These are phyloP conservation scores for Spilarctia lutea DNA, from an alignment of 2,888 invertebrate species.

Conservation along the genomic window DNA sequence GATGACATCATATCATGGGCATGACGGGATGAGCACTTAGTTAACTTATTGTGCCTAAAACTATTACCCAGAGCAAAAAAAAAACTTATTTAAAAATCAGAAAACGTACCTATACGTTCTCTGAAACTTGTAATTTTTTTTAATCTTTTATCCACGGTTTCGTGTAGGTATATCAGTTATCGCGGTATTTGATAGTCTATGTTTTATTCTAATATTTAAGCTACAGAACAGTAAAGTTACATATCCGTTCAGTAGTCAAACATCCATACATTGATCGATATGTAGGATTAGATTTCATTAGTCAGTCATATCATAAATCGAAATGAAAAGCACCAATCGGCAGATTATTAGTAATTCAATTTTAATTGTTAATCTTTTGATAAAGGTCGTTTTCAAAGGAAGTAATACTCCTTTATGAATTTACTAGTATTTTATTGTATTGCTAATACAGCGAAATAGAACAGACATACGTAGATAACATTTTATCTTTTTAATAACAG, in stretches of 20 bases:
- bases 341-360: too few species aligned
- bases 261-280: too few species aligned
- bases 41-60: slow-evolving; percentile 13
- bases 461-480: not conserved
- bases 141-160: too few species aligned
- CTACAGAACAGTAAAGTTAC: too few species aligned
- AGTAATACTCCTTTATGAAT: not conserved
- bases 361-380: not conserved
- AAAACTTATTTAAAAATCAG: too few species aligned
- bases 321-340: not conserved
- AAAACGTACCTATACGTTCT: too few species aligned
- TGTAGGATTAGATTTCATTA: not conserved
- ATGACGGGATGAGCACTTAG: slow-evolving; percentile 28
- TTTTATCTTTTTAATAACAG: slow-evolving; percentile 1
- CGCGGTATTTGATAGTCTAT: too few species aligned
- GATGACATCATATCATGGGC: slow-evolving; percentile 61
- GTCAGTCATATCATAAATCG: not conserved
- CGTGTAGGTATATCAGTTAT: too few species aligned
- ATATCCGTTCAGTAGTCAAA: too few species aligned
- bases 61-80: not conserved
- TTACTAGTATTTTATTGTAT: not conserved
- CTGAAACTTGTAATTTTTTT: not conserved
- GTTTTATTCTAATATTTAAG: too few species aligned
- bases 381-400: not conserved
- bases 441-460: not conserved